These are phyloP conservation scores for Drosophila setosimentum DNA, from an alignment of 2,888 invertebrate species.

Conservation along the genomic window DNA sequence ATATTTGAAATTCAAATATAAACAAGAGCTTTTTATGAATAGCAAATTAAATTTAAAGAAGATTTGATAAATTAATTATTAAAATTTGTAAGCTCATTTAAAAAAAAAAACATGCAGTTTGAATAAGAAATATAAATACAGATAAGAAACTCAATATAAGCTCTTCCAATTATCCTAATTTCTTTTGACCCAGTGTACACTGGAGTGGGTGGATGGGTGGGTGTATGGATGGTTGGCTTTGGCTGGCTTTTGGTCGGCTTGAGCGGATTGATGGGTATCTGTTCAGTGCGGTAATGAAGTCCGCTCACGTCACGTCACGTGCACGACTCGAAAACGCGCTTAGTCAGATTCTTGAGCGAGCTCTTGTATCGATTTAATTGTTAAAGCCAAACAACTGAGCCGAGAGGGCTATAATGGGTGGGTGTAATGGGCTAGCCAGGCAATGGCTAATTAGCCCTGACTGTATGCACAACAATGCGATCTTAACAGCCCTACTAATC, in stretches of 20 bases:
- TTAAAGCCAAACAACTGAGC: slow-evolving; percentile 64
- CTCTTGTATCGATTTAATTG: slow-evolving; percentile 68
- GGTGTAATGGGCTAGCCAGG: not conserved
- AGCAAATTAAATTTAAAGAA: not conserved
- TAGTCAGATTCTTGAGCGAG: slow-evolving; percentile 31
- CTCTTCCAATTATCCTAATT: not conserved
- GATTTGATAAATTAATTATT: not conserved
- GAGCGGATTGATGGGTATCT: slow-evolving; percentile 11
- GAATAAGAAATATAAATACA: not conserved
- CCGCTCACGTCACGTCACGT: slow-evolving; percentile 53
- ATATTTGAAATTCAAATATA: not conserved
- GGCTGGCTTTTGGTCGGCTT: not conserved
- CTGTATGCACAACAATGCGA: slow-evolving; percentile 46
- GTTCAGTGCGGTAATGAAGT: slow-evolving; percentile 43
- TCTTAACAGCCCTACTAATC: slow-evolving; percentile 66
- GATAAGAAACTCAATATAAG: not conserved
- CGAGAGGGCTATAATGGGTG: not conserved
- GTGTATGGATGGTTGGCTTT: not conserved
- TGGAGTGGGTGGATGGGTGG: not conserved
- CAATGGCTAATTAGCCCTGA: slow-evolving; percentile 67
- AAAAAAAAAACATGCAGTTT: too few relatives aligned
- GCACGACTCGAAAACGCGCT: slow-evolving; percentile 32
- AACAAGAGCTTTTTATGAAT: too few relatives aligned
- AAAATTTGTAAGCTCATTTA: not conserved
- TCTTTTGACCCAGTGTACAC: not conserved